Conservation (phyloP, 2,113 vertebrate genomes). For the Microtus montanus region DNA sequence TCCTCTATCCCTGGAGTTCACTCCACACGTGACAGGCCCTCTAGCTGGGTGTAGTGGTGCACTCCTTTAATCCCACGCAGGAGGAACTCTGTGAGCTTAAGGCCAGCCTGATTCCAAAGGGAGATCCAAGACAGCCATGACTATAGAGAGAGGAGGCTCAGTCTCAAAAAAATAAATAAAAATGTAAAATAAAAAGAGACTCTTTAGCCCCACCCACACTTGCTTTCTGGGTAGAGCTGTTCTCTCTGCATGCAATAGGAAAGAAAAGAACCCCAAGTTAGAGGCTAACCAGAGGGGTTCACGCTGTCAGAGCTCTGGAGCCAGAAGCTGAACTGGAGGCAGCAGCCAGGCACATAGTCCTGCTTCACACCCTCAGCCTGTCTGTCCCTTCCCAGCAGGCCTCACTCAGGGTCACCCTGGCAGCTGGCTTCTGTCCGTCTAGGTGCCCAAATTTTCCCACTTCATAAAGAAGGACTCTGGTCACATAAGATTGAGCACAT, state of each 20-base stretch:
- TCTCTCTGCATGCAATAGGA: background rate
- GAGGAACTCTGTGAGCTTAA: background rate
- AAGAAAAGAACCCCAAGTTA: background rate
- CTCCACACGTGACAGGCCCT: background rate
- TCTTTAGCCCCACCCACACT: background rate
- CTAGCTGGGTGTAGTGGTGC: background rate
- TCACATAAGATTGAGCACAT: background rate
- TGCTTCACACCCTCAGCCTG: background rate
- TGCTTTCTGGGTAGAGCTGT: background rate
- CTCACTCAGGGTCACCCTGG: background rate
- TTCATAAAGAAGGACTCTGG: background rate
- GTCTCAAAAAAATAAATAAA: background rate
- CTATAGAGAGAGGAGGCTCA: background rate
- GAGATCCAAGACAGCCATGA: background rate
- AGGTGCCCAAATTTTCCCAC: background rate
- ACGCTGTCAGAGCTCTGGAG: background rate
- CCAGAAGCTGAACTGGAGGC: rapidly evolving
- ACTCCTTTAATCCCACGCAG: background rate
- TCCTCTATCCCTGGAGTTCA: background rate
- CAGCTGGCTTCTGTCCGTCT: no score
- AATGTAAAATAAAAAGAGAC: no score
- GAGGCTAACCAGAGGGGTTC: background rate
- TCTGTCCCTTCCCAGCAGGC: rapidly evolving
- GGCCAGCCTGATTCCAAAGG: background rate
- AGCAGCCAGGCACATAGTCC: background rate